These are phyloP conservation scores for Vanacampus margaritifer DNA, from an alignment of 2,113 vertebrate species.

Conservation along the genomic window DNA sequence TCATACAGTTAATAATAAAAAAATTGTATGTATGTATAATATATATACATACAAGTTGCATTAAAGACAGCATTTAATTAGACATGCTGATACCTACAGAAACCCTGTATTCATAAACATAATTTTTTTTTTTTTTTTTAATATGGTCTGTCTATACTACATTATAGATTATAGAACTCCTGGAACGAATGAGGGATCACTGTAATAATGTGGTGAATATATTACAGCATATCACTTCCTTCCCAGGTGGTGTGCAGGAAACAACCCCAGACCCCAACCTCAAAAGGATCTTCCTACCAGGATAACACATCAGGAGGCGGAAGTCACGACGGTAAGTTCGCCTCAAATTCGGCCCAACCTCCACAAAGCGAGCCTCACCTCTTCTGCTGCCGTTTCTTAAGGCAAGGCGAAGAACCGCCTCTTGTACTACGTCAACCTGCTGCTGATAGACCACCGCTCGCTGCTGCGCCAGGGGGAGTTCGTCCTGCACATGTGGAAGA, in stretches of 20 bases:
- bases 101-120: too few relatives aligned
- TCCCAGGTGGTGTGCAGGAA: conserved; percentile 85
- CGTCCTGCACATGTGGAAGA: conserved; percentile 97
- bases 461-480: conserved; percentile 92
- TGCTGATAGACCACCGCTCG: conserved; percentile 92
- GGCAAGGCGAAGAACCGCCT: conserved; percentile 85
- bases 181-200: too few relatives aligned
- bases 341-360: background rate
- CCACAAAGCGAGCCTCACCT: conserved; percentile 39
- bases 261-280: conserved; percentile 66
- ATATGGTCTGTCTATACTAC: too few relatives aligned
- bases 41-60: too few relatives aligned
- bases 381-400: conserved; percentile 1
- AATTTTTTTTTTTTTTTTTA: background rate
- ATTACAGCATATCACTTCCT: background rate
- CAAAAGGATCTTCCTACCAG: conserved; percentile 68
- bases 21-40: too few relatives aligned
- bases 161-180: too few relatives aligned
- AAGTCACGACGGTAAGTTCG: conserved; percentile 70
- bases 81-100: too few relatives aligned
- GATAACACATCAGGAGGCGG: conserved; percentile 61
- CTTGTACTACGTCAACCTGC: conserved; percentile 93
- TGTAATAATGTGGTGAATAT: too few relatives aligned
- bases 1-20: too few relatives aligned
- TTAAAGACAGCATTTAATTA: too few relatives aligned